Evolutionary conservation across 2,888 invertebrate species (phyloP).

Genomic region (Xylota segnis): DNA sequence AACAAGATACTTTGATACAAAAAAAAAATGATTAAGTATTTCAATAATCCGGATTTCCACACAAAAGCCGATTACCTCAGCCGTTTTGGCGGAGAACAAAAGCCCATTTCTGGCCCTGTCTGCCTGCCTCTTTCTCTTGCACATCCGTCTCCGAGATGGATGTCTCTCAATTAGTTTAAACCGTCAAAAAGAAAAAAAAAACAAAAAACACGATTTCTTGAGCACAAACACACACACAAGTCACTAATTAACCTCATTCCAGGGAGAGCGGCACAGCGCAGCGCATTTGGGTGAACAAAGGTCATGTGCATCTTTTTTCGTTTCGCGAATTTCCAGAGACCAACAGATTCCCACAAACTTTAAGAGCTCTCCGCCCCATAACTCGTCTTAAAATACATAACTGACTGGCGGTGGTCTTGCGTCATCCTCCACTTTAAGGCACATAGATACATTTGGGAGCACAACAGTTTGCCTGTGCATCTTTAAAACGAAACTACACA

Average conservation of each 20-base stretch:
- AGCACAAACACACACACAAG: conserved; percentile 64
- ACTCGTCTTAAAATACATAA: conserved; percentile 24
- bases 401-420: conserved; percentile 47
- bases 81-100: neutral
- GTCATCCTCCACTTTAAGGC: conserved; percentile 53
- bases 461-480: conserved; percentile 34
- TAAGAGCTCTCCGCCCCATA: conserved; percentile 23
- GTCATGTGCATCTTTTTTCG: conserved; percentile 64
- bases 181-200: too few species aligned
- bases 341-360: conserved; percentile 59
- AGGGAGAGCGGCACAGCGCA: conserved; percentile 17
- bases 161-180: conserved; percentile 57
- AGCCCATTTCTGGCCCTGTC: neutral
- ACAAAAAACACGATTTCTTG: conserved; percentile 63
- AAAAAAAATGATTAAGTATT: conserved; percentile 46
- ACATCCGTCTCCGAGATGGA: conserved; percentile 50
- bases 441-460: conserved; percentile 52
- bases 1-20: neutral
- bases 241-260: conserved; percentile 72
- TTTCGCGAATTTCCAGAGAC: conserved; percentile 47
- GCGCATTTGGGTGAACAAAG: conserved; percentile 34
- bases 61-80: conserved; percentile 19
- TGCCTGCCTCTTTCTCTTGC: neutral
- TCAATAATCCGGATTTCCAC: conserved; percentile 49
- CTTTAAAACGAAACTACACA: conserved; percentile 48